Evolutionary conservation across 2,888 invertebrate species (phyloP), one percentile per base, ranked within the genome.

Genomic region (Cenopis cana): DNA sequence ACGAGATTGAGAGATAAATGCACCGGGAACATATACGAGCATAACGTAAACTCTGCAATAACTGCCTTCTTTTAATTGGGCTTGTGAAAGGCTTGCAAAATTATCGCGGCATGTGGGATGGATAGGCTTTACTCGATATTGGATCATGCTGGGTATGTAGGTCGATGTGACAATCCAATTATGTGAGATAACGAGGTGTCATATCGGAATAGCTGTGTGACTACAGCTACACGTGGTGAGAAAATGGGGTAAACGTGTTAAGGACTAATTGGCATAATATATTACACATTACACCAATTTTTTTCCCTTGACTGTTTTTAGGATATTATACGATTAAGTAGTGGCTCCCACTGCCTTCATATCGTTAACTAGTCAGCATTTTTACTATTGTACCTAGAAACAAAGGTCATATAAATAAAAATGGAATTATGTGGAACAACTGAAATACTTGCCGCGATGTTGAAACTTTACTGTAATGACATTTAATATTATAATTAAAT

Each of bases 1-100:
- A 77, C 81, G 74, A 87, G 86, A 89, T 89, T 85, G 80, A 85
- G 84, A 82, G 85, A 89, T 89, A 88, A 87, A 85, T 83, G 81
- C 81, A 82, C 85, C 77, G 76, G 83, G 84, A 85, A 85, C 76
- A 76, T 76, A 76, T 78, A 82, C 78, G 79, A 78, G 79, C 79
- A 79, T 76, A 79, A 73, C 76, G 76, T 75, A 64, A 64, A 70
- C 54, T 60, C 36, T 50, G 69, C 59, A 59, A 64, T 65, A 59
- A 65, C 52, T 66, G 59, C 65, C 76, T 73, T 76, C 76, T 79
- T 79, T 76, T 75, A 73, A 77, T 74, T 75, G 71, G 76, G 76
- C 79, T 77, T 82, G 82, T 79, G 82, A 85, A 83, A 84, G 83
- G 82, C 78, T 79, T 80, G 79, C 82, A 79, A 81, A 80, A 80